These are phyloP conservation scores for Coryphaenoides rupestris DNA, from an alignment of 2,113 vertebrate genomes.

Conservation along the genomic window DNA sequence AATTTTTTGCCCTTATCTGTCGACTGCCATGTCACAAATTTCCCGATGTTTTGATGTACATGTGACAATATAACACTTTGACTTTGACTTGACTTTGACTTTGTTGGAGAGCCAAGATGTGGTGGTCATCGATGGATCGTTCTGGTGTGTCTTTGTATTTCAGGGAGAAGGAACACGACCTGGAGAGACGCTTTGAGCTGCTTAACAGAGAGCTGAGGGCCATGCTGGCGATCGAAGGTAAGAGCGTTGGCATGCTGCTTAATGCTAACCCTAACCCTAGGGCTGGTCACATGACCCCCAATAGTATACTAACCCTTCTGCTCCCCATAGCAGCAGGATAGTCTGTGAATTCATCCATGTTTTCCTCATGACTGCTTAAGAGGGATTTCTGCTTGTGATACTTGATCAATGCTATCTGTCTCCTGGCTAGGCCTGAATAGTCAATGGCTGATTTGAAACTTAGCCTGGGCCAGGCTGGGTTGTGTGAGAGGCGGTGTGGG, in stretches of 20 bases:
- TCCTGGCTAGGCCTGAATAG: constrained; percentile 41
- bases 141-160: too few relatives aligned
- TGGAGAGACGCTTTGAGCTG: constrained; percentile 96
- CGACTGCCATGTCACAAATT: too few relatives aligned
- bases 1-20: too few relatives aligned
- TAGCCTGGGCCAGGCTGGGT: constrained; percentile 28
- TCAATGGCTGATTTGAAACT: constrained; percentile 55
- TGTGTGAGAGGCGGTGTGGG: constrained; percentile 20
- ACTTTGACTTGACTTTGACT: too few relatives aligned
- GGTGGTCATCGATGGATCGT: too few relatives aligned
- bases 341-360: constrained; percentile 53
- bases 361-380: constrained; percentile 45
- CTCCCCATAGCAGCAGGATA: constrained; percentile 32
- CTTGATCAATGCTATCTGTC: constrained; percentile 71
- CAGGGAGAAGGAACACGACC: constrained; percentile 99
- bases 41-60: too few relatives aligned
- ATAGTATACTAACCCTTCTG: too few relatives aligned
- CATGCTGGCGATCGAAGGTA: constrained; percentile 98
- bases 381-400: constrained; percentile 56
- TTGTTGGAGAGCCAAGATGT: too few relatives aligned
- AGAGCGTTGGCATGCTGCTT: constrained; percentile 44
- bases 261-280: too few relatives aligned
- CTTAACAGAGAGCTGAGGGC: constrained; percentile 95
- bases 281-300: too few relatives aligned
- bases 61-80: too few relatives aligned